These are phyloP conservation scores for Scelioninae gen. 2 DNA, from an alignment of 2,888 invertebrate genomes.

Conservation along the genomic window DNA sequence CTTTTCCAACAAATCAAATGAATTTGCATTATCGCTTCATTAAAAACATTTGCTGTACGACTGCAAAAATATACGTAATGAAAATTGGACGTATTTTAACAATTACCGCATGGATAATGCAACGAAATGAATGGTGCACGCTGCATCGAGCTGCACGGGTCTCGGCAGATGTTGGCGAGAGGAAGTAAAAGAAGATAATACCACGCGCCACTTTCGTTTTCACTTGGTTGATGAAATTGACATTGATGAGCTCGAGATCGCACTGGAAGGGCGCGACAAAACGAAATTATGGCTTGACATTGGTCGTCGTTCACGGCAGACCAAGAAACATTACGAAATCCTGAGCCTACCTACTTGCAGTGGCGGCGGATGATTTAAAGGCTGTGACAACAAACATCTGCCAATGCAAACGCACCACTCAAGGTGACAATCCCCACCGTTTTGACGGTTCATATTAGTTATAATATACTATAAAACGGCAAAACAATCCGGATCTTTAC, in stretches of 20 bases:
- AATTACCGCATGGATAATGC: no score
- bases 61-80: no score
- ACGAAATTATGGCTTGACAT: conserved; percentile 60
- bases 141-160: conserved; percentile 8
- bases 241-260: conserved; percentile 66
- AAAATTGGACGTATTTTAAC: no score
- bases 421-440: conserved; percentile 69
- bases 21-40: no score
- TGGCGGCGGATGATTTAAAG: conserved; percentile 70
- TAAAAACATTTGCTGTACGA: no score
- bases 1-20: no score
- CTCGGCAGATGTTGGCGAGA: conserved; percentile 34
- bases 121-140: background rate
- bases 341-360: conserved; percentile 50
- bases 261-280: conserved; percentile 61
- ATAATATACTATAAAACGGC: conserved; percentile 76
- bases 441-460: conserved; percentile 70
- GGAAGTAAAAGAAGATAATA: conserved; percentile 52
- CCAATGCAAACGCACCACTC: conserved; percentile 75
- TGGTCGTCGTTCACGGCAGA: conserved; percentile 62
- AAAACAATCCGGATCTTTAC: conserved; percentile 71
- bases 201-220: conserved; percentile 64
- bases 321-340: conserved; percentile 60
- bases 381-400: conserved; percentile 73
- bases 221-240: conserved; percentile 67